phyloP scores from a whole-genome alignment of 2,113 vertebrate genomes.

The Pelmatolapia mariae region DNA sequence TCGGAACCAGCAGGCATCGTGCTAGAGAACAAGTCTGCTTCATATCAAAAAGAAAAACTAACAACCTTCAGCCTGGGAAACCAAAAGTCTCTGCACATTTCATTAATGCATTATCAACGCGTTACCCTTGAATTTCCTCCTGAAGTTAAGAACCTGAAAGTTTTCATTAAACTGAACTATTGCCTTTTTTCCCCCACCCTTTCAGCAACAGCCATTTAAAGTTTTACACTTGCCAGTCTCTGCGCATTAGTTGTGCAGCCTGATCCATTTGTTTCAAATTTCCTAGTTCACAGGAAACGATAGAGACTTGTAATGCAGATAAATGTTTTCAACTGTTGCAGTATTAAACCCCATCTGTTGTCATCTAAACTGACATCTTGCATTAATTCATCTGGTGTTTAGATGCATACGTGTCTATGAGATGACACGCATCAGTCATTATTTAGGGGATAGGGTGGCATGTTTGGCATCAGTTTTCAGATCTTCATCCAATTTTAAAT shows the following conservation, averaged over 20 bases:
- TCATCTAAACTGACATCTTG: not conserved
- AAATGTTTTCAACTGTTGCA: not conserved
- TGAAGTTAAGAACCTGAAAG: not conserved
- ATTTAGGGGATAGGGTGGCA: not conserved
- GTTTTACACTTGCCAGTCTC: not conserved
- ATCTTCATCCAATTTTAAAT: not conserved
- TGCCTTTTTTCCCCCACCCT: not conserved
- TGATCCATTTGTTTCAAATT: not conserved
- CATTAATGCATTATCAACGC: not conserved
- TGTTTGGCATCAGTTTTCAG: not conserved
- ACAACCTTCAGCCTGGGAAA: not conserved
- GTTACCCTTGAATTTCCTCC: not conserved
- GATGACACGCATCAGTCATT: not conserved
- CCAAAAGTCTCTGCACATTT: not conserved
- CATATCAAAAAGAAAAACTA: constrained; percentile 1
- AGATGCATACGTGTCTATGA: not conserved
- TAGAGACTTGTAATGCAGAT: not conserved
- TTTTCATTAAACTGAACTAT: not conserved
- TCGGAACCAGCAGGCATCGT: constrained; percentile 9
- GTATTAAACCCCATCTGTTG: not conserved
- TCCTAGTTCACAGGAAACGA: not conserved
- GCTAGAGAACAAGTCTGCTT: constrained; percentile 24
- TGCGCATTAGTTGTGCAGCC: not conserved
- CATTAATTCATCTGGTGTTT: not conserved
- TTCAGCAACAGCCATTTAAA: not conserved